A percentile compares a stretch with the other conserved stretches of the same genome.
phyloP scores from a whole-genome alignment of 2,113 vertebrate genomes.

The Dascyllus trimaculatus region DNA sequence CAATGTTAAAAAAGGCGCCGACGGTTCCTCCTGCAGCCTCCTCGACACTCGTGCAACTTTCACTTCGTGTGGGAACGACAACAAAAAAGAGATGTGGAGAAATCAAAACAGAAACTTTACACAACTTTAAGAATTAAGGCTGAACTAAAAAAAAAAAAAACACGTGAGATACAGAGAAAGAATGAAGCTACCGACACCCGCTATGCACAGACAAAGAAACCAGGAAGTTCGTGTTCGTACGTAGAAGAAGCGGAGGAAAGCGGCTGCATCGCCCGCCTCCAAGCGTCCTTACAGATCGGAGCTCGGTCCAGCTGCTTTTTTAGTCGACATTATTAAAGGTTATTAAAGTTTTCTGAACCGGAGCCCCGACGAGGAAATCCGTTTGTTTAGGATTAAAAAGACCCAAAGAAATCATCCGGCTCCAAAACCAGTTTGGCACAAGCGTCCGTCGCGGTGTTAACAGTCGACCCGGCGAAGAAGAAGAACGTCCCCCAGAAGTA shows the following conservation, averaged over 20 bases:
- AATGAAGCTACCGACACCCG: background rate
- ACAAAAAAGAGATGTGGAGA: background rate
- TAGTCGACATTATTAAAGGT: too few species aligned
- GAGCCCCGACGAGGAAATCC: too few species aligned
- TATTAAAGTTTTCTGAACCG: too few species aligned
- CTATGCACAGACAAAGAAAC: background rate
- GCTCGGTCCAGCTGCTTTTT: too few species aligned
- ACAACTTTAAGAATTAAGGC: conserved; percentile 35
- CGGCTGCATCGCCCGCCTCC: conserved; percentile 12
- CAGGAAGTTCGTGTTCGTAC: conserved; percentile 13
- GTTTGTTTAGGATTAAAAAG: background rate
- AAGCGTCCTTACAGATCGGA: background rate
- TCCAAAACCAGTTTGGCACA: conserved; percentile 59
- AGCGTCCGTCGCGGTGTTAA: background rate
- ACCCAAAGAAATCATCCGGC: background rate
- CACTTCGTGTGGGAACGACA: background rate
- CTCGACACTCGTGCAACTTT: background rate
- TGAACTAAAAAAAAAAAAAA: conserved; percentile 41
- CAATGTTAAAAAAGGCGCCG: conserved; percentile 36
- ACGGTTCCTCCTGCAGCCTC: background rate
- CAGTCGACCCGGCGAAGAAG: conserved; percentile 40
- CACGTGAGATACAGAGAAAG: background rate
- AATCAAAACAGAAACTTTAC: conserved; percentile 32
- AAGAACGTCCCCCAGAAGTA: background rate
- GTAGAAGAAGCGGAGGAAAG: background rate